Evolutionary conservation across 1,140 invertebrate genomes (phyloP).

Genomic region (Artemia franciscana): DNA sequence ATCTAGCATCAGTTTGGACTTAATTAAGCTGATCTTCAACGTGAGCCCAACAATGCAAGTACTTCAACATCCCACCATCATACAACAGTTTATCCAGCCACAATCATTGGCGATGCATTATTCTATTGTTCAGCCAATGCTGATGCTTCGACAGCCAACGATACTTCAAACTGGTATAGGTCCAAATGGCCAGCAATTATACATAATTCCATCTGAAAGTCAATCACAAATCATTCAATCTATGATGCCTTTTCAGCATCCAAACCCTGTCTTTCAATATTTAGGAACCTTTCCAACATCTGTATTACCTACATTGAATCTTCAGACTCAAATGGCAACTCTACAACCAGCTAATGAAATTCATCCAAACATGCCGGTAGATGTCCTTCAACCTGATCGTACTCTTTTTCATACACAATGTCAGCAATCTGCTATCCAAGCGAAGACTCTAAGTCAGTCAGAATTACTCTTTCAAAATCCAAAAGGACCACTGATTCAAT

Average conservation of each 20-base stretch:
- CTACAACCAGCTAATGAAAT: too few relatives aligned
- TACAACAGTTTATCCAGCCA: neutral
- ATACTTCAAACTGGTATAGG: neutral
- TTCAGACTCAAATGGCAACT: too few relatives aligned
- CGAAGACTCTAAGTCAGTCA: too few relatives aligned
- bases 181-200: neutral
- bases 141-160: neutral
- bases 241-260: neutral
- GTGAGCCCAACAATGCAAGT: too few relatives aligned
- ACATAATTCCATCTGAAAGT: neutral
- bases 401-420: too few relatives aligned
- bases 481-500: too few relatives aligned
- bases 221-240: neutral
- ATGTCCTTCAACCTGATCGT: neutral
- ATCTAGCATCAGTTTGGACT: too few relatives aligned
- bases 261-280: neutral
- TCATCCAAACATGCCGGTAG: too few relatives aligned
- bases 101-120: neutral
- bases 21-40: too few relatives aligned
- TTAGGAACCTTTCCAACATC: neutral
- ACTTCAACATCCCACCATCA: too few relatives aligned
- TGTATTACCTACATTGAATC: neutral
- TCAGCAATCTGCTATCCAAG: too few relatives aligned
- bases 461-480: too few relatives aligned
- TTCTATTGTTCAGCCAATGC: neutral